Conservation (phyloP, 2,888 invertebrate genomes). For the Pocota personata region DNA sequence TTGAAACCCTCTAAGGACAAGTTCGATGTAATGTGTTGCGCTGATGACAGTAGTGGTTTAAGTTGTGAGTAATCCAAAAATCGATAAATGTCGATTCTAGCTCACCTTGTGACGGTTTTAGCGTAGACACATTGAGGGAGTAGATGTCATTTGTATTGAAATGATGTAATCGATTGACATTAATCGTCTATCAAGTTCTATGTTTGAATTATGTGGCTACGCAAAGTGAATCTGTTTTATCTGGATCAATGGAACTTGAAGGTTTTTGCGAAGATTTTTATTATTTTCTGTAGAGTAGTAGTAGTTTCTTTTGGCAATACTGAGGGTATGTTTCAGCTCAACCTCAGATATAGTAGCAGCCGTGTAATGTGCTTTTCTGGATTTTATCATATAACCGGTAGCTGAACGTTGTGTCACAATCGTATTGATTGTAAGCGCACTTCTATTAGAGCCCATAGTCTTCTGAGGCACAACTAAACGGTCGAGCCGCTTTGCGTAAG, state of each 20-base stretch:
- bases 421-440: too few relatives aligned
- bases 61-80: conserved; percentile 50
- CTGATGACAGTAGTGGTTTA: background rate
- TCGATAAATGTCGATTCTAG: conserved; percentile 56
- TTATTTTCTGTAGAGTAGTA: too few relatives aligned
- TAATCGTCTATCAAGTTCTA: conserved; percentile 45
- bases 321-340: too few relatives aligned
- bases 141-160: conserved; percentile 8
- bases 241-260: conserved; percentile 4
- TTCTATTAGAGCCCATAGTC: too few relatives aligned
- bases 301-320: too few relatives aligned
- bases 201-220: background rate
- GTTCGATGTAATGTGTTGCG: conserved; percentile 20
- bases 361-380: too few relatives aligned
- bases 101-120: conserved; percentile 65
- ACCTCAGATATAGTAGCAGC: too few relatives aligned
- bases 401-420: too few relatives aligned
- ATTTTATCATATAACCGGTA: too few relatives aligned
- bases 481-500: too few relatives aligned
- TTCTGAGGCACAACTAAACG: too few relatives aligned
- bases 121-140: conserved; percentile 4
- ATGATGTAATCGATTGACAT: conserved; percentile 24
- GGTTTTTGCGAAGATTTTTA: conserved; percentile 2
- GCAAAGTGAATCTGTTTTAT: background rate
- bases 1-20: conserved; percentile 63